Base-by-base conservation (phyloP, 2,113 vertebrate species). In the Antennarius striatus region DNA sequence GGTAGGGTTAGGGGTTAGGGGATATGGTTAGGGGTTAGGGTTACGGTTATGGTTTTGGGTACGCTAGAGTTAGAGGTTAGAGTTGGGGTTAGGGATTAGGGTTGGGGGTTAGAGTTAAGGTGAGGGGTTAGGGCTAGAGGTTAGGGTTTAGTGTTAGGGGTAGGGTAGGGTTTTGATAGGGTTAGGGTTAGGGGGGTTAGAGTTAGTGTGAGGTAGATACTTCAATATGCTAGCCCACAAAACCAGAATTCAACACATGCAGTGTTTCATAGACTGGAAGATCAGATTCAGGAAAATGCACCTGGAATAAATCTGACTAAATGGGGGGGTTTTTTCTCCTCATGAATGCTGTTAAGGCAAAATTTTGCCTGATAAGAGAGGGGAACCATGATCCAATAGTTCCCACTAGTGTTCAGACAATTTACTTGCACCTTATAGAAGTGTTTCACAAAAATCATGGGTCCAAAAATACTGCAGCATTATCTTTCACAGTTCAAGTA, bases 341-440 rank as follows among this genome's bases (percentile, higher is more conserved):
- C 16, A 54, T 0, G 29, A 22, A 12, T 28, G 22, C 42, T 36
- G 49, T 50, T 47, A 5, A 17, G 29, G 64, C 48, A 15, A 4
- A 40, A 11, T 4, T 3, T 2, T 56, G 30, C 14, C 59, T 28
- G 9, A 10, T 17, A 58, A 16, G 15, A 7, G 3, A 36, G 28
- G 1, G 2, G 2, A 75, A 76, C 3, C 55, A 53, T 83, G 68
- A 82, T 79, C 60, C 12, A 61, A 81, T 84, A 71, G 83, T 45
- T 46, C 86, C 86, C 79, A 75, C 88, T 89, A 73, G 86, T 86
- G 90, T 17, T 45, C 3, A 56, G 50, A 71, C n/a, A n/a, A 10
- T n/a, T 53, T 1, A 39, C 30, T 28, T 71, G 53, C 66, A 71
- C 15, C 45, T 45, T 40, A 0, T 52, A 9, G 2, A 6, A 3